A percentile compares a stretch with the other conserved stretches of the same genome.
phyloP scores from a whole-genome alignment of 2,797 vertebrate species.

The Argyrosomus regius region DNA sequence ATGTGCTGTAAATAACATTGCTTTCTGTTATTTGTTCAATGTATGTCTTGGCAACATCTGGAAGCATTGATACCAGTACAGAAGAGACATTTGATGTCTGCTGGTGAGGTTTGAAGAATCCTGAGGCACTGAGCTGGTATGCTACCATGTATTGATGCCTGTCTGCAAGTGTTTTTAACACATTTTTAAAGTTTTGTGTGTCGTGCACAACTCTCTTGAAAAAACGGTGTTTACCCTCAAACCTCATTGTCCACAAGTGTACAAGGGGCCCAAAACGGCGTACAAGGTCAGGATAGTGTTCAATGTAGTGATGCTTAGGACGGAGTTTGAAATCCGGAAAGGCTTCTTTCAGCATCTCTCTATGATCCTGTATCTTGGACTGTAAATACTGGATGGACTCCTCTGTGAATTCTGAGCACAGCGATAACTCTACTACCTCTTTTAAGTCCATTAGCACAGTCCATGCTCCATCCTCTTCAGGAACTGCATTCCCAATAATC shows the following conservation, averaged over 20 bases:
- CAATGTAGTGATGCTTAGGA: background rate
- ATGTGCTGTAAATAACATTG: slow-evolving; percentile 13
- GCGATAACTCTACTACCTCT: slow-evolving; percentile 12
- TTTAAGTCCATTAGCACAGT: slow-evolving; percentile 20
- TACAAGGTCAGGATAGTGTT: background rate
- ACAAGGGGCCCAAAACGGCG: background rate
- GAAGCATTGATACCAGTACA: slow-evolving; percentile 3
- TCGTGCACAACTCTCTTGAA: background rate
- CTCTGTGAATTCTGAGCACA: background rate
- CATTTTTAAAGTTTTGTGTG: slow-evolving; percentile 11
- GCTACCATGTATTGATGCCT: slow-evolving; percentile 5
- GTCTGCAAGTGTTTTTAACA: background rate
- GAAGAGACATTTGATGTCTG: slow-evolving; percentile 3
- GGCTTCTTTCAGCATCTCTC: background rate
- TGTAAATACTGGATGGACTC: slow-evolving; percentile 10
- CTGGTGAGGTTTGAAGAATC: slow-evolving; percentile 8
- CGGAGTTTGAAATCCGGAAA: slow-evolving; percentile 4
- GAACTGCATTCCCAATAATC: slow-evolving; percentile 9
- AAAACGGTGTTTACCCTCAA: slow-evolving; percentile 6
- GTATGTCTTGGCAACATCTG: background rate
- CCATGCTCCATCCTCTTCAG: slow-evolving; percentile 17
- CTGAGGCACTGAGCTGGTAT: background rate
- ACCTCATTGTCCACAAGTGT: background rate
- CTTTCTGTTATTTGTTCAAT: background rate
- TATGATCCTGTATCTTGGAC: slow-evolving; percentile 4